phyloP scores from a whole-genome alignment of 1,140 invertebrate genomes.

The Pogonus chalceus region DNA sequence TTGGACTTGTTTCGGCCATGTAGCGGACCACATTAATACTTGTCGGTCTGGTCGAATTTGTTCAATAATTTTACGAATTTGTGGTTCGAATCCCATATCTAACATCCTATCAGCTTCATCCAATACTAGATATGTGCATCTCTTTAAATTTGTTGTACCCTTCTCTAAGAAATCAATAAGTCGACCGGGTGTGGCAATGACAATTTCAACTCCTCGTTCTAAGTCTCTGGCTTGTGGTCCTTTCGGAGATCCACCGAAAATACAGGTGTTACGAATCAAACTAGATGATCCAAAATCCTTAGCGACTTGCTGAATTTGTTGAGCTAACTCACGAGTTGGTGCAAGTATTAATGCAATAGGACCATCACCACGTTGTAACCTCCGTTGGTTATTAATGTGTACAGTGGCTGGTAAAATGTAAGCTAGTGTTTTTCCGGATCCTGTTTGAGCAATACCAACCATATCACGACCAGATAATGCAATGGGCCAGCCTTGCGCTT shows the following conservation, averaged over 20 bases:
- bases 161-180: conserved; percentile 95
- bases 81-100: conserved; percentile 98
- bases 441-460: conserved; percentile 92
- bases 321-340: conserved; percentile 92
- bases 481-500: conserved; percentile 85
- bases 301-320: conserved; percentile 95
- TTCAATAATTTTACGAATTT: conserved; percentile 95
- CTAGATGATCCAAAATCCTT: conserved; percentile 77
- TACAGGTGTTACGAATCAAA: conserved; percentile 81
- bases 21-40: conserved; percentile 98
- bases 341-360: conserved; percentile 88
- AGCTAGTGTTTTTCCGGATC: conserved; percentile 82
- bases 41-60: conserved; percentile 92
- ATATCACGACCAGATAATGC: conserved; percentile 83
- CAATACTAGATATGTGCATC: conserved; percentile 91
- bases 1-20: conserved; percentile 97
- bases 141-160: conserved; percentile 77
- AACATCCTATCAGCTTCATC: conserved; percentile 89
- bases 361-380: conserved; percentile 68
- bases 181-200: conserved; percentile 93
- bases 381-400: conserved; percentile 62
- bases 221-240: conserved; percentile 87
- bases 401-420: conserved; percentile 74
- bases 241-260: conserved; percentile 95
- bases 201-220: conserved; percentile 82